phyloP scores from a whole-genome alignment of 1,140 invertebrate species.

The Drosophila tani region DNA sequence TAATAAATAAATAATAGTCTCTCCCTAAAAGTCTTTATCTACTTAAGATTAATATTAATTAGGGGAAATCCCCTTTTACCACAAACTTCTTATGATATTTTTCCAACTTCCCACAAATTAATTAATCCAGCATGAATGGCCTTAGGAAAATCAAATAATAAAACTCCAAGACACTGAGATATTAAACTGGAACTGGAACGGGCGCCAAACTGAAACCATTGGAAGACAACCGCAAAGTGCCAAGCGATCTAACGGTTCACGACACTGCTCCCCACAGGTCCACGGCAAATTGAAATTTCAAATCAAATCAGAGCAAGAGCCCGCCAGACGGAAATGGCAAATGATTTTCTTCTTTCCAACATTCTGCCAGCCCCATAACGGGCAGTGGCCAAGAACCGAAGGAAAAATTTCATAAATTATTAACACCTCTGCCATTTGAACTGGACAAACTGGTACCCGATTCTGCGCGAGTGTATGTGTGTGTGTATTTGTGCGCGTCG shows the following conservation, averaged over 20 bases:
- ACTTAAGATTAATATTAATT: not conserved
- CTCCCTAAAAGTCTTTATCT: not conserved
- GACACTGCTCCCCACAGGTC: conserved; percentile 61
- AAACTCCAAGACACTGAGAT: conserved; percentile 6
- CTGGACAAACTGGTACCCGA: conserved; percentile 76
- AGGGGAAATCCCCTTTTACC: not conserved
- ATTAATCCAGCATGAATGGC: conserved; percentile 40
- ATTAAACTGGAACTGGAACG: conserved; percentile 21
- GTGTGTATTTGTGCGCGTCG: conserved; percentile 5
- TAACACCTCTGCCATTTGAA: conserved; percentile 84
- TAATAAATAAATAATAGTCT: too few relatives aligned
- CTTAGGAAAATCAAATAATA: conserved; percentile 23
- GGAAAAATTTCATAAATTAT: conserved; percentile 77
- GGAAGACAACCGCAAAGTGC: conserved; percentile 52
- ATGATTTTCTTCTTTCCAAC: conserved; percentile 37
- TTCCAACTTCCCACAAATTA: conserved; percentile 28
- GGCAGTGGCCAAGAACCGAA: conserved; percentile 21
- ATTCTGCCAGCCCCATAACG: conserved; percentile 48
- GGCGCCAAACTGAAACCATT: conserved; percentile 21
- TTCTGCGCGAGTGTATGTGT: not conserved
- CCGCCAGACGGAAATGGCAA: conserved; percentile 53
- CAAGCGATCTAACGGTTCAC: conserved; percentile 60
- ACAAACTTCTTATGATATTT: not conserved
- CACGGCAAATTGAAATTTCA: conserved; percentile 68
- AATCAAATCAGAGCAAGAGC: conserved; percentile 69